Conservation (phyloP, 2,113 vertebrate genomes). For the Sapayoa aenigma region DNA sequence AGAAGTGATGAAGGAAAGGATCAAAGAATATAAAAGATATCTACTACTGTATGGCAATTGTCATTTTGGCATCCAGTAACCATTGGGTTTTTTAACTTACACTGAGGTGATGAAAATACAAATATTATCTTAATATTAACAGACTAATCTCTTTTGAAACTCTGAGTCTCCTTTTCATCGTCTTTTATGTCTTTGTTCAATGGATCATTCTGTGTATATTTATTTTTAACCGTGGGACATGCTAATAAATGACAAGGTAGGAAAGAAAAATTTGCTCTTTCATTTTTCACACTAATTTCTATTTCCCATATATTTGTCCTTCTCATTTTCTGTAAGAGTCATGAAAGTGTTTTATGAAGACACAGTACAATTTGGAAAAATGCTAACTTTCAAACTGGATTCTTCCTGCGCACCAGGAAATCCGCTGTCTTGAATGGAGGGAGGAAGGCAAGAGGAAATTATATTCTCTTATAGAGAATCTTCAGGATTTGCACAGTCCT, state of each 20-base stretch:
- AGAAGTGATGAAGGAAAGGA: background rate
- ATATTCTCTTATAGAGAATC: background rate
- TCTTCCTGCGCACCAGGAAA: background rate
- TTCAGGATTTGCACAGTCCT: background rate
- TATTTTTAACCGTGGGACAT: background rate
- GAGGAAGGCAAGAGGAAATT: too few relatives aligned
- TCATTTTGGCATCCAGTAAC: background rate
- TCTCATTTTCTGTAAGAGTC: background rate
- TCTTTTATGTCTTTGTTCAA: background rate
- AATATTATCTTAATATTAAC: background rate
- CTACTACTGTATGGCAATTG: background rate
- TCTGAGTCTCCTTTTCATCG: background rate
- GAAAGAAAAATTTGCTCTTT: background rate
- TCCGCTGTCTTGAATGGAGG: background rate
- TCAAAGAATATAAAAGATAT: background rate
- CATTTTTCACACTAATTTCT: background rate
- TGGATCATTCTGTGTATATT: background rate
- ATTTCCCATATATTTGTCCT: background rate
- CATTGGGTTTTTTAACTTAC: background rate
- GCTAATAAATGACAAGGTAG: background rate
- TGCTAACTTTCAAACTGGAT: background rate
- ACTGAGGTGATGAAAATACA: background rate
- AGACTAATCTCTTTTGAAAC: background rate
- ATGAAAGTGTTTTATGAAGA: background rate
- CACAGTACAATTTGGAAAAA: background rate